Evolutionary conservation across 2,888 invertebrate species (phyloP).

Genomic region (Ophion ventricosus): DNA sequence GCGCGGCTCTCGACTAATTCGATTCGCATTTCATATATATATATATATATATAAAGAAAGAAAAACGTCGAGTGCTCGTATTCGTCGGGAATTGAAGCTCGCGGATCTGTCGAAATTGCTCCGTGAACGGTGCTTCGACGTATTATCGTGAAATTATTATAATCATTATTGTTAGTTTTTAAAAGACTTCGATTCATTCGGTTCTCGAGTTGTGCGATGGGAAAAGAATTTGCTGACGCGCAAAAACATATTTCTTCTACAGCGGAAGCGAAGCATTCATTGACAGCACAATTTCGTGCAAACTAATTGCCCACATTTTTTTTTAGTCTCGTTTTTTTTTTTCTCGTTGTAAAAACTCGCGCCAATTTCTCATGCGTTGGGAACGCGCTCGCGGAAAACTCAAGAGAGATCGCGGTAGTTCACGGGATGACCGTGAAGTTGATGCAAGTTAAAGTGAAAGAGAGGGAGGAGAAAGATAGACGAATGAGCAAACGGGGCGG

Average conservation of each 20-base stretch:
- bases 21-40: background rate
- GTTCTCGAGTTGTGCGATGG: background rate
- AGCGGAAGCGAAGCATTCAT: background rate
- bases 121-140: background rate
- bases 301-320: background rate
- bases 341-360: background rate
- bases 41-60: background rate
- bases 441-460: background rate
- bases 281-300: background rate
- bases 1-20: background rate
- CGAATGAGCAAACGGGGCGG: slow-evolving; percentile 50
- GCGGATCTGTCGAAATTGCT: background rate
- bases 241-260: background rate
- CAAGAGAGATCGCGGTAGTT: slow-evolving; percentile 48
- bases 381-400: background rate
- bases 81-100: background rate
- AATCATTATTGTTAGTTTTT: background rate
- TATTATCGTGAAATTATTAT: background rate
- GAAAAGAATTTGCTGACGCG: background rate
- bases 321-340: background rate
- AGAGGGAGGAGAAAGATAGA: background rate
- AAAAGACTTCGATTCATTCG: background rate
- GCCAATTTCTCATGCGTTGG: background rate
- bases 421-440: slow-evolving; percentile 33
- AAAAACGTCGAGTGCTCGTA: background rate